Evolutionary conservation across 1,140 invertebrate species (phyloP), one percentile per base, ranked within the genome.

Genomic region (Atopsyche davidsoni): DNA sequence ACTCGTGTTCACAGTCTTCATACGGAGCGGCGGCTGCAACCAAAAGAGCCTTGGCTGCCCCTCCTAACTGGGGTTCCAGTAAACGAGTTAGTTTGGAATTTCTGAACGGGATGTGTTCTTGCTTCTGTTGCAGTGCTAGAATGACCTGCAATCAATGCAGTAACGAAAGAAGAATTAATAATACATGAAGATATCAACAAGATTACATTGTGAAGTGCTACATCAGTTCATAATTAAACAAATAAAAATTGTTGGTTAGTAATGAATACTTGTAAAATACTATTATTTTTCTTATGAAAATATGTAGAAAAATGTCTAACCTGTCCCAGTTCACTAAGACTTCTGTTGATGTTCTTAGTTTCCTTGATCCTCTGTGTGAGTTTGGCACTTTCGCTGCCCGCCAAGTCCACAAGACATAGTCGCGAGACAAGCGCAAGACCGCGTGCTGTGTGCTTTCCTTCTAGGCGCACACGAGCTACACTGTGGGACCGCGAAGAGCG

Each of bases 21-120:
- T 82, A 76, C 0, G 87, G 87, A 1, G 85, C 82, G 18, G 89
- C 77, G 63, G 85, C 85, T 0, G 86, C 68, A 51, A 92, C 81
- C 84, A 92, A 89, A 0, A 92, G 66, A 0, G 87, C 90, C 67
- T 91, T 89, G 1, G 86, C 86, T 66, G 89, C 91, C 1, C 89
- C 89, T 21, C 88, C 88, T 9, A 92, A 68, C 16, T 80, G 83
- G 31, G 86, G 85, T 71, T 87, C 85, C 2, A 92, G 66, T 2
- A 92, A 69, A 63, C 87, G 85, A 0, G 89, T 92, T 2, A 92
- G 66, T 62, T 90, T 90, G 1, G 86, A 89, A 67, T 92, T 87
- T 24, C 89, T 68, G 58, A 89, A 92, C 0, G 88, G 87, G 40
- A 92, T 72, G 63, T 90, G 83, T 58, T 79, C 76, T 44, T 81